Percentiles rank a stretch among this genome's conserved stretches.
These are phyloP conservation scores for Hecatera dysodea DNA, from an alignment of 2,888 invertebrate genomes.

Conservation along the genomic window DNA sequence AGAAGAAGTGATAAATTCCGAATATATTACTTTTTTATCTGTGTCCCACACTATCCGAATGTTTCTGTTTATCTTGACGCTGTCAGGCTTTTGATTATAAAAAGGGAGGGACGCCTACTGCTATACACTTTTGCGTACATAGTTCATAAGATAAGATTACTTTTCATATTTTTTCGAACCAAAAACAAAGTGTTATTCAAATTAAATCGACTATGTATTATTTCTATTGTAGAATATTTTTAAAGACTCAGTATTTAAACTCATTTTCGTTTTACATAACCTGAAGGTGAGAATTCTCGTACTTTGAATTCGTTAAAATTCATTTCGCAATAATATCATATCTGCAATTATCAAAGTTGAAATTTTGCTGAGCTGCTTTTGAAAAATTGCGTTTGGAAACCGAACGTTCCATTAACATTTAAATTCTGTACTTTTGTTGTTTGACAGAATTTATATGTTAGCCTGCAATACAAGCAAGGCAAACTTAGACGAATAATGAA, in stretches of 20 bases:
- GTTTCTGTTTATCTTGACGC: slow-evolving; percentile 35
- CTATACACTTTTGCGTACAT: slow-evolving; percentile 11
- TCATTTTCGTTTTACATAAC: no score
- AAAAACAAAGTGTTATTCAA: no score
- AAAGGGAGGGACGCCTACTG: slow-evolving; percentile 5
- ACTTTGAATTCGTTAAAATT: no score
- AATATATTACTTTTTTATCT: slow-evolving; percentile 27
- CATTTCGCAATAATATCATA: no score
- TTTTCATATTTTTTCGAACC: no score
- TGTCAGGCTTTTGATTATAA: slow-evolving; percentile 21
- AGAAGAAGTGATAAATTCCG: slow-evolving; percentile 33
- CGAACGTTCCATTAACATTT: no score
- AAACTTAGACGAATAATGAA: neutral
- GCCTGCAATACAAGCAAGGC: neutral
- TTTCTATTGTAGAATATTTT: neutral
- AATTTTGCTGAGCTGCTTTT: no score
- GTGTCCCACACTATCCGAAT: slow-evolving; percentile 32
- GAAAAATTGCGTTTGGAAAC: no score
- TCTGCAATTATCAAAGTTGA: no score
- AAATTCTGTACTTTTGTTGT: no score
- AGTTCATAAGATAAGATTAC: neutral
- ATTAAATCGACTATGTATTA: no score
- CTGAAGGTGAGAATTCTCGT: no score
- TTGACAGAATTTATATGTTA: neutral
- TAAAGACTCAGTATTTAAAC: neutral